Evolutionary conservation across 1,140 invertebrate genomes (phyloP), one percentile per base, ranked within the genome.

Genomic region (Apis laboriosa): DNA sequence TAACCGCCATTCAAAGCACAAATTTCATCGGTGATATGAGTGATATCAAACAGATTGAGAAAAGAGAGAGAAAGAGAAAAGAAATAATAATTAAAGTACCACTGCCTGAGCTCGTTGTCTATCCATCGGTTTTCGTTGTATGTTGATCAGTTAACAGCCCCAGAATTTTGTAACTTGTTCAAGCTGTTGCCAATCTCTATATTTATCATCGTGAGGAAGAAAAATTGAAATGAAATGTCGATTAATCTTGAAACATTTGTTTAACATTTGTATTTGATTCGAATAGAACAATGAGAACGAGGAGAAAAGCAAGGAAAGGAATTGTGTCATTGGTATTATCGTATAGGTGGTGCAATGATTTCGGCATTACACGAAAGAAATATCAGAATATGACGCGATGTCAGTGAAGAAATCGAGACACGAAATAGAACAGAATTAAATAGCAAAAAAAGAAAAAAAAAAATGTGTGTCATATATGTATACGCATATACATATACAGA

Each of bases 381-480:
- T 51, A 19, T 8, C 43, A 9, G 21, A n/a, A 71, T n/a, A n/a
- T 13, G 34, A 71, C 9, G 15, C 5, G 49, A 24, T 28, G 17
- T 51, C 9, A 24, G 8, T 11, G 0, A 15, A n/a, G 55, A 74
- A 9, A 8, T n/a, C 5, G 24, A 13, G 24, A 72, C 71, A 60
- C 51, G 75, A 84, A 56, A 83, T 60, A 34, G 67, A 84, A 83
- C 76, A 49, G 67, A 64, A 24, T 78, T 87, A 43, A 72, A 86
- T 55, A 43, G 34, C 21, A 77, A 82, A 60, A 68, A 28, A 60
- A 56, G 68, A 85, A 28, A 60, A 56, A 86, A n/a, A 60, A 56
- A 55, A 86, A 83, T 79, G 77, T 86, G 75, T 84, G 81, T 77
- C 66, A 77, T 68, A 71, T 71, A 77, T 68, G 75, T 55, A 51